phyloP scores from a whole-genome alignment of 2,113 vertebrate species.

The Strigops habroptila region DNA sequence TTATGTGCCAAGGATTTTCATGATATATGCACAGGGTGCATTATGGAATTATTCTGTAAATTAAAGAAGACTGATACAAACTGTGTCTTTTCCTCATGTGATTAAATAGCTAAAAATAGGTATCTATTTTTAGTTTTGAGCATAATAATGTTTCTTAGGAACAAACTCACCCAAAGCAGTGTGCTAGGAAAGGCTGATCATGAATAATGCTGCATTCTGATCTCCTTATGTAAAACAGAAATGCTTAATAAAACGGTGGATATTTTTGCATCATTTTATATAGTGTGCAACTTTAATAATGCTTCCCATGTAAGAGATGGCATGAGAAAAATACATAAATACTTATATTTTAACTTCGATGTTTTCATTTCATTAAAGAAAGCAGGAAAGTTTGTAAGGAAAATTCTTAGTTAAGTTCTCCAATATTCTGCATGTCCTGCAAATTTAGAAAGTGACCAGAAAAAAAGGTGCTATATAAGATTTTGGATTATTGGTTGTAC shows the following conservation, averaged over 20 bases:
- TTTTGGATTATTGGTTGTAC: background rate
- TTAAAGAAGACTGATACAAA: constrained; percentile 58
- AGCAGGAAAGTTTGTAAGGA: background rate
- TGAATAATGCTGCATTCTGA: background rate
- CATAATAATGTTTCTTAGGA: constrained; percentile 54
- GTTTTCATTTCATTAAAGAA: background rate
- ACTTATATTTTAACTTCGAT: background rate
- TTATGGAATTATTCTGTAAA: constrained; percentile 60
- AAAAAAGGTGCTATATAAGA: background rate
- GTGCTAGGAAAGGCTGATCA: constrained; percentile 22
- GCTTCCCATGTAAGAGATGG: background rate
- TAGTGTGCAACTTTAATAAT: background rate
- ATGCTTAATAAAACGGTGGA: background rate
- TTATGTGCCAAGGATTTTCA: constrained; percentile 59
- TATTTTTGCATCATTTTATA: background rate
- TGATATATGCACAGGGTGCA: background rate
- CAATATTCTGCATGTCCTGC: background rate
- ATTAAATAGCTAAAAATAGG: constrained; percentile 67
- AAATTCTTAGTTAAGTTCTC: background rate
- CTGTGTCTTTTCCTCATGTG: constrained; percentile 14
- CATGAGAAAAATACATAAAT: background rate
- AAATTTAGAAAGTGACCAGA: background rate
- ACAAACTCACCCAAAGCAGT: constrained; percentile 30
- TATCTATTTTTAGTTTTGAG: constrained; percentile 59
- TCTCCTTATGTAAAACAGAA: constrained; percentile 21